These are phyloP conservation scores for Whitmania pigra DNA, from an alignment of 1,140 invertebrate species.

Conservation along the genomic window DNA sequence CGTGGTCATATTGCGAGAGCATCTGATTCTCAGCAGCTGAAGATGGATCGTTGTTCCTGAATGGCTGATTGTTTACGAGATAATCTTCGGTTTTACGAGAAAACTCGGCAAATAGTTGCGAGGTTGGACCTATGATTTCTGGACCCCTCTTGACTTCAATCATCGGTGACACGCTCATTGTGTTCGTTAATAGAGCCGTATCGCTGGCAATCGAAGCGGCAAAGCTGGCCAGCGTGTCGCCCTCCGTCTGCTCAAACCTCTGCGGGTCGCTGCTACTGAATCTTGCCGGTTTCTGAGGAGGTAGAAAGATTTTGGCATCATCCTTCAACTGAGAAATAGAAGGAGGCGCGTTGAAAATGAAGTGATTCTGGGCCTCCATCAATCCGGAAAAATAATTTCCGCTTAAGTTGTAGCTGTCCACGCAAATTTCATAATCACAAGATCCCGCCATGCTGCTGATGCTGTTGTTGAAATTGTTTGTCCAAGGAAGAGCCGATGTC, in stretches of 20 bases:
- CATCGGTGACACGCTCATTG: slow-evolving; percentile 37
- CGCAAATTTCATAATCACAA: slow-evolving; percentile 10
- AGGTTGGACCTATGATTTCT: slow-evolving; percentile 7
- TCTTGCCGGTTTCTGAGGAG: slow-evolving; percentile 10
- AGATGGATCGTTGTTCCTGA: background rate
- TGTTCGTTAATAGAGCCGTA: slow-evolving; percentile 38
- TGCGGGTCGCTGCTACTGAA: background rate
- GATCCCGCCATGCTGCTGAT: background rate
- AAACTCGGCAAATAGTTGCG: slow-evolving; percentile 2
- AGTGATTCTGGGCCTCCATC: background rate
- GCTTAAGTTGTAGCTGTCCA: slow-evolving; percentile 2
- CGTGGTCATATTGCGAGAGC: background rate
- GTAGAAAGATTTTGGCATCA: background rate
- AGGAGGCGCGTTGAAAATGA: background rate
- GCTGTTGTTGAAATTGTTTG: background rate
- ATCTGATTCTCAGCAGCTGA: background rate
- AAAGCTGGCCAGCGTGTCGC: slow-evolving; percentile 33
- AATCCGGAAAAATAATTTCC: background rate
- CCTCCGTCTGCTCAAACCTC: background rate
- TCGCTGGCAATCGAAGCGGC: slow-evolving; percentile 40
- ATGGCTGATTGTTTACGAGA: background rate
- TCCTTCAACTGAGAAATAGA: background rate
- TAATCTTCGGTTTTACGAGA: too few species aligned
- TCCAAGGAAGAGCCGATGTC: background rate
- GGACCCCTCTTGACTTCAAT: slow-evolving; percentile 15